Evolutionary conservation across 2,888 invertebrate genomes (phyloP).

Genomic region (Drosophila robusta): DNA sequence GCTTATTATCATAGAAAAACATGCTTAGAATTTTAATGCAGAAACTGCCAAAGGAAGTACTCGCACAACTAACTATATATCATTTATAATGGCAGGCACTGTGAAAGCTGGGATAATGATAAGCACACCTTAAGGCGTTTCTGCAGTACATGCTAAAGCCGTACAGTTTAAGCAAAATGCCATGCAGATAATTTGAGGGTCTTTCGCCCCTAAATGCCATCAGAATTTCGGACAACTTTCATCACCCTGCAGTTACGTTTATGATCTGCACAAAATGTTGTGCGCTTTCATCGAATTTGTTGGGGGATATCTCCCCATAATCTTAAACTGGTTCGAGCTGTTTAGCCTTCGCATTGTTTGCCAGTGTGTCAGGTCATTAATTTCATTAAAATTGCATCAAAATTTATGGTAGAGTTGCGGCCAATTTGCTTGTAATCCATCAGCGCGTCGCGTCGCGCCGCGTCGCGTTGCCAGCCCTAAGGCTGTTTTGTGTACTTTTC

Average conservation of each 20-base stretch:
- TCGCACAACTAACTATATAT: constrained; percentile 8
- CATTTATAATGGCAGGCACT: constrained; percentile 20
- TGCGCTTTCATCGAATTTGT: constrained; percentile 52
- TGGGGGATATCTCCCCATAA: constrained; percentile 32
- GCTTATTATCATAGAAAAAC: constrained; percentile 45
- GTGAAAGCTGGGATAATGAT: constrained; percentile 37
- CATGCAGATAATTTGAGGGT: constrained; percentile 33
- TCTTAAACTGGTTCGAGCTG: constrained; percentile 35
- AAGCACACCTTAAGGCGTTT: constrained; percentile 46
- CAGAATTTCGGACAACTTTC: constrained; percentile 41
- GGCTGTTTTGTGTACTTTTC: constrained; percentile 49
- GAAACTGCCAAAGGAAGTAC: constrained; percentile 8
- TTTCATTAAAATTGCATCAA: constrained; percentile 77
- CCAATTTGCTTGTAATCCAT: constrained; percentile 76
- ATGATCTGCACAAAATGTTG: constrained; percentile 36
- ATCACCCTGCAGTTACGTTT: constrained; percentile 47
- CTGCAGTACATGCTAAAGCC: constrained; percentile 9
- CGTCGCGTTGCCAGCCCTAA: constrained; percentile 45
- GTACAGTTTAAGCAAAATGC: neutral
- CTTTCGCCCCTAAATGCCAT: constrained; percentile 19
- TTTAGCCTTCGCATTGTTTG: constrained; percentile 46
- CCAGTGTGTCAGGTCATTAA: constrained; percentile 63
- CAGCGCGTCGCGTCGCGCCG: constrained; percentile 47
- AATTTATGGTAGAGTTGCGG: constrained; percentile 48
- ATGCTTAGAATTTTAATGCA: constrained; percentile 49